Conservation (phyloP, 2,113 vertebrate species). For the Odontesthes bonariensis region DNA sequence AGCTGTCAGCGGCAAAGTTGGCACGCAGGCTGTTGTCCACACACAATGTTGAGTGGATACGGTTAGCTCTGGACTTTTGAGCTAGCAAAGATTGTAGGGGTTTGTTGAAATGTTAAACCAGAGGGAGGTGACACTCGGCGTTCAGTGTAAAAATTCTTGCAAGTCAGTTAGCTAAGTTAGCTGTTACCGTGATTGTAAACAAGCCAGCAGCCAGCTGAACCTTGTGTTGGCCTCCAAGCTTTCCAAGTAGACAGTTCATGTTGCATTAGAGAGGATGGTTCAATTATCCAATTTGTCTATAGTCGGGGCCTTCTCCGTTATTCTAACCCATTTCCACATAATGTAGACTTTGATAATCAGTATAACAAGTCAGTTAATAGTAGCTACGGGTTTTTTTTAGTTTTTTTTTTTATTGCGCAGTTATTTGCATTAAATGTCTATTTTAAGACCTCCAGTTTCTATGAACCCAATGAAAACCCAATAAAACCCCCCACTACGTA, state of each 20-base stretch:
- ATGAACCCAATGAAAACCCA: no score
- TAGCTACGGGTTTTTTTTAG: no score
- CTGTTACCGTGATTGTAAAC: conserved; percentile 45
- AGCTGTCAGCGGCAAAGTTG: conserved; percentile 59
- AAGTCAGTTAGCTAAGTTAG: conserved; percentile 21
- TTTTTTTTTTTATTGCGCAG: background rate
- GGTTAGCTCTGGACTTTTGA: background rate
- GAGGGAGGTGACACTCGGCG: background rate
- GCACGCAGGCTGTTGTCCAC: conserved; percentile 41
- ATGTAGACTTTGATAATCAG: fast-evolving
- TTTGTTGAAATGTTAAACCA: background rate
- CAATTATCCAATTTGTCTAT: background rate
- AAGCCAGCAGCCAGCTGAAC: conserved; percentile 15
- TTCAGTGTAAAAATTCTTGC: background rate
- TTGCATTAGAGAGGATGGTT: background rate
- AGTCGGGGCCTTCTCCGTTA: background rate
- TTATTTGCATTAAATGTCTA: background rate
- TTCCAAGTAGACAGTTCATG: conserved; percentile 1
- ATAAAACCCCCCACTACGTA: background rate
- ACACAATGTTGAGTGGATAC: background rate
- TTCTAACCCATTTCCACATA: background rate
- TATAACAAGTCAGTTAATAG: no score
- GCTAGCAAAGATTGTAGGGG: fast-evolving
- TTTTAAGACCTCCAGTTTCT: background rate
- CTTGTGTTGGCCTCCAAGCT: conserved; percentile 3